Conservation (phyloP, 2,888 invertebrate species). For the Drosophila bunnanda region DNA sequence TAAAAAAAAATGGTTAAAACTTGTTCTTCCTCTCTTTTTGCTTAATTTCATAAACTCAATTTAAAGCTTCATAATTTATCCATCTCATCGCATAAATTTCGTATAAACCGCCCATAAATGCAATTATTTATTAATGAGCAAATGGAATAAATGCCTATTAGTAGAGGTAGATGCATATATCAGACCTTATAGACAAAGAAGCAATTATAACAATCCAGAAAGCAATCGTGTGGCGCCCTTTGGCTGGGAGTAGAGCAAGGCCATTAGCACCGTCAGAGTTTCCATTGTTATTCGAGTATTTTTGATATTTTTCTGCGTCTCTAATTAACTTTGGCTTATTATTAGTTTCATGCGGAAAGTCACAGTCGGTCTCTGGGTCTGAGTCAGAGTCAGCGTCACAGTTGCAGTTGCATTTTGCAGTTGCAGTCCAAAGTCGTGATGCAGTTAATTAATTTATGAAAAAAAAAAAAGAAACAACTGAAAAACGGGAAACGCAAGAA, state of each 20-base stretch:
- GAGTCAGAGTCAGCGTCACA: conserved; percentile 23
- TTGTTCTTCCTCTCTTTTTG: not conserved
- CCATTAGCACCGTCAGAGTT: conserved; percentile 24
- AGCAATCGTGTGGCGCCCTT: conserved; percentile 5
- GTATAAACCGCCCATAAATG: not conserved
- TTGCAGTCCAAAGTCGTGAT: conserved; percentile 64
- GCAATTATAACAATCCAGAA: not conserved
- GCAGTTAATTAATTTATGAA: conserved; percentile 74
- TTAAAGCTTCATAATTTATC: conserved; percentile 6
- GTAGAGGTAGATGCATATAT: not conserved
- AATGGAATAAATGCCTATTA: conserved; percentile 3
- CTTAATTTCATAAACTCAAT: not conserved
- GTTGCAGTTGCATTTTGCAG: conserved; percentile 43
- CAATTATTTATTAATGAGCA: conserved; percentile 20
- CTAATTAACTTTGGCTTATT: conserved; percentile 52
- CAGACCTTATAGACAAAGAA: conserved; percentile 6
- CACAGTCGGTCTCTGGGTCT: conserved; percentile 37
- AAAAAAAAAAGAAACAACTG: too few species aligned
- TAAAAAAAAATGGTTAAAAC: not conserved
- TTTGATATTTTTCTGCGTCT: conserved; percentile 36
- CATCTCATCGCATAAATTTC: conserved; percentile 4
- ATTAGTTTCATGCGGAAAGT: conserved; percentile 57
- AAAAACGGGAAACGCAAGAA: conserved; percentile 37
- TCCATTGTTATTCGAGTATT: conserved; percentile 35
- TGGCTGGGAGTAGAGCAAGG: conserved; percentile 3